phyloP scores from a whole-genome alignment of 1,140 invertebrate genomes.

The Platyscapa corneri region DNA sequence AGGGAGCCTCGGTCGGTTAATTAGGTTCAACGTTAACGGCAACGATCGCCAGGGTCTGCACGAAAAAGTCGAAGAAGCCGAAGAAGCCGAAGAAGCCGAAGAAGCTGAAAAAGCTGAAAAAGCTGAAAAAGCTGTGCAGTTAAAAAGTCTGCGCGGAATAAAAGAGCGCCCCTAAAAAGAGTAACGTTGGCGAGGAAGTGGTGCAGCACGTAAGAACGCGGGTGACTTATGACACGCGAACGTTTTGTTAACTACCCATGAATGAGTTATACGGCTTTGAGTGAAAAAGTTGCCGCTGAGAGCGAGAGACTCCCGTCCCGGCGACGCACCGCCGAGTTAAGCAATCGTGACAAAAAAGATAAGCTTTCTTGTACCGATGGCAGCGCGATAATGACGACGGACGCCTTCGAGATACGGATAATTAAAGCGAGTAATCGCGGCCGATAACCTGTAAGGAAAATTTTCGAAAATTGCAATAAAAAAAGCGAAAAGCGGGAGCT shows the following conservation, averaged over 20 bases:
- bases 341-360: slow-evolving; percentile 36
- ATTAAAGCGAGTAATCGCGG: not conserved
- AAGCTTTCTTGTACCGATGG: not conserved
- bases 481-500: not conserved
- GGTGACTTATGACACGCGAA: slow-evolving; percentile 8
- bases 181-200: slow-evolving; percentile 43
- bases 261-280: slow-evolving; percentile 65
- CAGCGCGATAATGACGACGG: not conserved
- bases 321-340: slow-evolving; percentile 30
- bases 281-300: slow-evolving; percentile 45
- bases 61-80: too few species aligned
- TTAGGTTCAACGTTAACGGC: too few species aligned
- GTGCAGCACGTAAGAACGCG: slow-evolving; percentile 30
- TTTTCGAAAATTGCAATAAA: slow-evolving; percentile 21
- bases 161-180: not conserved
- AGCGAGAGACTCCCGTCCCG: not conserved
- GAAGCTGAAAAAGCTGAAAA: too few species aligned
- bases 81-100: too few species aligned
- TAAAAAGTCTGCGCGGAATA: not conserved
- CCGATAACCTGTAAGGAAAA: not conserved
- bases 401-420: not conserved
- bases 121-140: too few species aligned
- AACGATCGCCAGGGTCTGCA: too few species aligned
- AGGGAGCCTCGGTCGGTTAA: too few species aligned
- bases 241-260: slow-evolving; percentile 68